Conservation (phyloP, 2,113 vertebrate genomes). For the Lanius collurio region DNA sequence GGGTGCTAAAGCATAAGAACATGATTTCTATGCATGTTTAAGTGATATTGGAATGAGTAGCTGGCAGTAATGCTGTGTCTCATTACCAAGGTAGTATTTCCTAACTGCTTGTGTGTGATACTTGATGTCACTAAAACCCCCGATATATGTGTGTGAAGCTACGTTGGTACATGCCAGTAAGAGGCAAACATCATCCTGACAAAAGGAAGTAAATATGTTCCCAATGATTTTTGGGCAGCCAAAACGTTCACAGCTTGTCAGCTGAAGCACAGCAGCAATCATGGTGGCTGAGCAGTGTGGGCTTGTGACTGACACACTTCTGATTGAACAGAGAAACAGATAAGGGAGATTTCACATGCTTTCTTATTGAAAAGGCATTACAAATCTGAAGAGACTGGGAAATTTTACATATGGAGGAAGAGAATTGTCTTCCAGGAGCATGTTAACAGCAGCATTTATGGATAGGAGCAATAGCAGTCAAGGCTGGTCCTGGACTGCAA, state of each 20-base stretch:
- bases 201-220: not conserved
- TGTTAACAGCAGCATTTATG: not conserved
- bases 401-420: not conserved
- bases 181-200: not conserved
- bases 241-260: constrained; percentile 27
- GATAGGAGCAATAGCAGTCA: not conserved
- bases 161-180: not conserved
- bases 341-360: not conserved
- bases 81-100: not conserved
- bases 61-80: not conserved
- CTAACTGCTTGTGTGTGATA: not conserved
- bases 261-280: not conserved
- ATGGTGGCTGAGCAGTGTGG: not conserved
- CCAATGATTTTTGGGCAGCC: not conserved
- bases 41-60: not conserved
- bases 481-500: not conserved
- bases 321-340: not conserved
- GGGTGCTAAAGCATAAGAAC: not conserved
- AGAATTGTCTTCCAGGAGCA: not conserved
- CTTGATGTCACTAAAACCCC: not conserved
- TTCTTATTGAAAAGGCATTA: not conserved
- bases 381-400: not conserved
- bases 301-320: constrained; percentile 20
- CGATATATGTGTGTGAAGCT: not conserved
- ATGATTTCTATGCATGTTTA: not conserved